Conservation (phyloP, 2,797 vertebrate genomes). For the Eulemur albifrons region DNA sequence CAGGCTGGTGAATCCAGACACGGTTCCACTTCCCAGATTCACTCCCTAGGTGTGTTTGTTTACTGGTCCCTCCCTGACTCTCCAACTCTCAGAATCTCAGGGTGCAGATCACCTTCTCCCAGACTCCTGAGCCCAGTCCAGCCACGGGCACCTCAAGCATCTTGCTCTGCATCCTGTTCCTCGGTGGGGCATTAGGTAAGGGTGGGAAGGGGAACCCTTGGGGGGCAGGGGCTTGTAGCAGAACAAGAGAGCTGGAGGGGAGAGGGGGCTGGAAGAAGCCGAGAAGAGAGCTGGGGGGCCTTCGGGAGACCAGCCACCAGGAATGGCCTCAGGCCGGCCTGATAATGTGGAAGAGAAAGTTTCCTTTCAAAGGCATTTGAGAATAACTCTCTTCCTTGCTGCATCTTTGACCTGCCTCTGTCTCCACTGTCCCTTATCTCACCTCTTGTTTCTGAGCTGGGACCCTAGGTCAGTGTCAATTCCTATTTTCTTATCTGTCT, state of each 20-base stretch:
- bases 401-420: not conserved
- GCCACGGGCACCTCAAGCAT: constrained; percentile 14
- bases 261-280: not conserved
- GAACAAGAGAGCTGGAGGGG: not conserved
- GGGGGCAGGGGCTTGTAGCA: not conserved
- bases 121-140: not conserved
- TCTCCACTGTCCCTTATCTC: not conserved
- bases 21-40: not conserved
- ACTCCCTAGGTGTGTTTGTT: constrained; percentile 47
- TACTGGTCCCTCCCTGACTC: constrained; percentile 15
- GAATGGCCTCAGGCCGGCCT: not conserved
- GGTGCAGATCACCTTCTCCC: not conserved
- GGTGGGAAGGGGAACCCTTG: not conserved
- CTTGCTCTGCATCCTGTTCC: constrained; percentile 31
- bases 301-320: not conserved
- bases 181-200: constrained; percentile 53
- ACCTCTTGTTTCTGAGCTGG: not conserved
- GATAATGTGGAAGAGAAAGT: not conserved
- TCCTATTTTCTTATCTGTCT: not conserved
- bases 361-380: not conserved
- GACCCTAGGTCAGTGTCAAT: not conserved
- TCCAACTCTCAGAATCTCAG: not conserved
- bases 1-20: not conserved
- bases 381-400: not conserved
- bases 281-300: not conserved